Conservation (phyloP, 2,113 vertebrate species). For the Emydura subglobosa region DNA sequence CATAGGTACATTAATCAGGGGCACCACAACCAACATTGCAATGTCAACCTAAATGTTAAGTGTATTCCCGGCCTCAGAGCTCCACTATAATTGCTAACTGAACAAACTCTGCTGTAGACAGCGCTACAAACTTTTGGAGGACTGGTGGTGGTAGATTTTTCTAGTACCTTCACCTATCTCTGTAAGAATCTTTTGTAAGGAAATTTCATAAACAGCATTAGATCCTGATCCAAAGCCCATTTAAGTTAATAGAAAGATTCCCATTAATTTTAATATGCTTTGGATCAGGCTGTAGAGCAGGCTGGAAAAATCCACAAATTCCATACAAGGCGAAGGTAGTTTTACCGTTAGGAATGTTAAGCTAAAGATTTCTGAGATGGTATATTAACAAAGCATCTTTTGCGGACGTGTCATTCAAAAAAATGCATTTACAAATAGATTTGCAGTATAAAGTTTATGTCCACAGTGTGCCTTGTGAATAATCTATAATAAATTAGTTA, state of each 20-base stretch:
- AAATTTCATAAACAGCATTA: not conserved
- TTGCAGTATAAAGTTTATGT: not conserved
- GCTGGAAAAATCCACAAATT: not conserved
- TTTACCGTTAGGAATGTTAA: not conserved
- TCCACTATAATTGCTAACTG: not conserved
- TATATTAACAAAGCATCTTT: constrained; percentile 8
- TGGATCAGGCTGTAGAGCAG: not conserved
- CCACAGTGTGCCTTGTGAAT: constrained; percentile 31
- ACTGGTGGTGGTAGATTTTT: not conserved
- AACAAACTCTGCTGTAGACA: not conserved
- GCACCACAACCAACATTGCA: not conserved
- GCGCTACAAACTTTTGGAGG: not conserved
- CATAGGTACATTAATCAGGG: not conserved
- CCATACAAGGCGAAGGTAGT: not conserved
- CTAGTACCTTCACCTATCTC: not conserved
- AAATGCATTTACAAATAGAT: constrained; percentile 38
- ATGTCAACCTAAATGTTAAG: not conserved
- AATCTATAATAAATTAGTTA: constrained; percentile 68
- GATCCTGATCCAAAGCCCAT: not conserved
- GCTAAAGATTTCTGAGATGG: not conserved
- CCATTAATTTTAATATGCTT: not conserved
- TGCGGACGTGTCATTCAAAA: not conserved
- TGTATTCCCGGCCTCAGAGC: not conserved
- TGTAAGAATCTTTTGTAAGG: not conserved
- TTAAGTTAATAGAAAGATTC: not conserved